These are phyloP conservation scores for Xylota segnis DNA, from an alignment of 2,888 invertebrate species.

Conservation along the genomic window DNA sequence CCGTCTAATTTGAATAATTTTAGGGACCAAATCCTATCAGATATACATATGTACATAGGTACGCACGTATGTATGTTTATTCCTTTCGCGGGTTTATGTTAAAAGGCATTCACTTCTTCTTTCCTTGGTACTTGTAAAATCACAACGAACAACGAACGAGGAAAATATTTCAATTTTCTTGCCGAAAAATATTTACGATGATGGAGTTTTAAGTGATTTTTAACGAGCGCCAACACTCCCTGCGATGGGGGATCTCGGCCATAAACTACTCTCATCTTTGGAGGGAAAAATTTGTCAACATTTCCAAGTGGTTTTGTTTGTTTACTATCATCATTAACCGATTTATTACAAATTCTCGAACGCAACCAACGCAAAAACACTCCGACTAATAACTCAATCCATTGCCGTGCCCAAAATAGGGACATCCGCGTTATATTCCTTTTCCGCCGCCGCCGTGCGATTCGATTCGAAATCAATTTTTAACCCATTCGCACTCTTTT, in stretches of 20 bases:
- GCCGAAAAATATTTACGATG: slow-evolving; percentile 61
- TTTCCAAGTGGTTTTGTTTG: slow-evolving; percentile 47
- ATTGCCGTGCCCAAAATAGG: slow-evolving; percentile 9
- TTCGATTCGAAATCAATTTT: slow-evolving; percentile 38
- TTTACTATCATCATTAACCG: slow-evolving; percentile 36
- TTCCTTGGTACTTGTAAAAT: slow-evolving; percentile 15
- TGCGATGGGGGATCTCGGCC: not conserved
- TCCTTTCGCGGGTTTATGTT: slow-evolving; percentile 40
- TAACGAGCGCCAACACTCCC: slow-evolving; percentile 62
- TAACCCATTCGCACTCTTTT: slow-evolving; percentile 16
- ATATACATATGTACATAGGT: slow-evolving; percentile 8
- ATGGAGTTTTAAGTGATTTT: slow-evolving; percentile 76
- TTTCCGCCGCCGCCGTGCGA: not conserved
- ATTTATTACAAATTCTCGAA: slow-evolving; percentile 27
- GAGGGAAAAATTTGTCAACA: slow-evolving; percentile 50
- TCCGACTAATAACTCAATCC: slow-evolving; percentile 51
- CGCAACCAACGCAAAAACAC: slow-evolving; percentile 45
- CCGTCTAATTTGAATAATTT: slow-evolving; percentile 49
- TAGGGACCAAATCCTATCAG: slow-evolving; percentile 21
- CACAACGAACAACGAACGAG: slow-evolving; percentile 33
- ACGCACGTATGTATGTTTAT: not conserved
- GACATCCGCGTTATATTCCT: not conserved
- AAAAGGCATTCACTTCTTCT: slow-evolving; percentile 22
- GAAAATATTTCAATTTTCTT: slow-evolving; percentile 27
- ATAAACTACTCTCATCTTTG: not conserved